Conservation (phyloP, 64 coral and sea anemone genomes). For the Acropora tenuis region DNA sequence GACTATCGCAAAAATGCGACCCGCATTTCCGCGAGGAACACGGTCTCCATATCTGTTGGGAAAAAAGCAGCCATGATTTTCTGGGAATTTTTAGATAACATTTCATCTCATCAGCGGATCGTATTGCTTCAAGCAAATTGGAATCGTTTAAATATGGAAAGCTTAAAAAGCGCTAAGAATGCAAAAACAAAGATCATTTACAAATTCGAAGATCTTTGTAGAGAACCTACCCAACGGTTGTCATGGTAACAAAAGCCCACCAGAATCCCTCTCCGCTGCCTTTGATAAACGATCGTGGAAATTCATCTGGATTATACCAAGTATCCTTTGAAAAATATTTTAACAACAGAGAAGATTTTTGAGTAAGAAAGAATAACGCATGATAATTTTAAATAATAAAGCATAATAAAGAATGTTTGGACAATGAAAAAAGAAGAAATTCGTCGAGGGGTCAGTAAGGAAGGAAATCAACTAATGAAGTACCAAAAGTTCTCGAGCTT, state of each 20-base stretch:
- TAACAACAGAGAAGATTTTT: background rate
- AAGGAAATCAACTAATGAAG: too few species aligned
- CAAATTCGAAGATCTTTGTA: background rate
- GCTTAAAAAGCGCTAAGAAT: too few species aligned
- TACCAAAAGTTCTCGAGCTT: too few species aligned
- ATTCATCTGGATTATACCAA: slow-evolving; percentile 94
- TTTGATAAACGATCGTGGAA: slow-evolving; percentile 87
- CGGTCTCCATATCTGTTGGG: slow-evolving; percentile 85
- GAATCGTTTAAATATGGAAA: too few species aligned
- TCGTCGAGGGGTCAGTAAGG: background rate
- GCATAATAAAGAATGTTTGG: too few species aligned
- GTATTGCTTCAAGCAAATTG: too few species aligned
- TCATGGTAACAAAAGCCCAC: slow-evolving; percentile 99
- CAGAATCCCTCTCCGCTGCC: slow-evolving; percentile 93
- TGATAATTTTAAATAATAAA: too few species aligned
- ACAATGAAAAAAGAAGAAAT: background rate
- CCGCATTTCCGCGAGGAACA: slow-evolving; percentile 80
- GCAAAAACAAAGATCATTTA: too few species aligned
- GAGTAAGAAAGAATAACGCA: too few species aligned
- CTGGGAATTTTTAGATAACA: background rate
- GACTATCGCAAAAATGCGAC: slow-evolving; percentile 85
- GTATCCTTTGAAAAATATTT: slow-evolving; percentile 69
- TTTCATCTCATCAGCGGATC: too few species aligned
- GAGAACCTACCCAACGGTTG: slow-evolving; percentile 92
- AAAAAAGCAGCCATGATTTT: background rate